Conservation (phyloP, 2,888 invertebrate species). For the Oxycera nigricornis region DNA sequence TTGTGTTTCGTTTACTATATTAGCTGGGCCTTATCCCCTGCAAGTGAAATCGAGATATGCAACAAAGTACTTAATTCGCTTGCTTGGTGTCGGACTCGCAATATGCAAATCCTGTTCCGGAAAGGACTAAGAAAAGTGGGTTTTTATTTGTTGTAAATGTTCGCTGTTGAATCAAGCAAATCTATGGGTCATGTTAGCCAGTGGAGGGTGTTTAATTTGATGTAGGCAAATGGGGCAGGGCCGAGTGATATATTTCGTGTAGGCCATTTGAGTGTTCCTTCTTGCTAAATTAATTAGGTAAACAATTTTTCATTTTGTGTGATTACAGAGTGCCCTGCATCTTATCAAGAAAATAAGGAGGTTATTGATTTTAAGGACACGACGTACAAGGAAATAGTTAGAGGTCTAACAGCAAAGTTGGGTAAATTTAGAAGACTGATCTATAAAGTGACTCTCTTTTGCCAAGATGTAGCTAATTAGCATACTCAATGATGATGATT, state of each 20-base stretch:
- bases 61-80: constrained; percentile 46
- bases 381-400: not conserved
- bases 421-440: too few relatives aligned
- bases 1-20: constrained; percentile 20
- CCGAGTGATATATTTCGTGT: constrained; percentile 15
- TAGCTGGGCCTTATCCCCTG: not conserved
- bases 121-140: constrained; percentile 1
- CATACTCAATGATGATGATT: too few relatives aligned
- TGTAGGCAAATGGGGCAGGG: not conserved
- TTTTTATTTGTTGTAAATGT: constrained; percentile 19
- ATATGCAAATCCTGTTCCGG: constrained; percentile 25
- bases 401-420: too few relatives aligned
- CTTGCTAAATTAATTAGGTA: constrained; percentile 54
- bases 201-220: not conserved
- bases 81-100: constrained; percentile 1
- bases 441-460: too few relatives aligned
- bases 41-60: constrained; percentile 40
- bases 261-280: constrained; percentile 39
- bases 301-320: constrained; percentile 52
- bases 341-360: constrained; percentile 5
- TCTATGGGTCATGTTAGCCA: not conserved
- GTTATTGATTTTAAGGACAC: not conserved
- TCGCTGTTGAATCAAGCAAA: constrained; percentile 19
- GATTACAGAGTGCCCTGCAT: constrained; percentile 28
- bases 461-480: too few relatives aligned